Evolutionary conservation across 2,888 invertebrate genomes (phyloP), one percentile per base, ranked within the genome.

Genomic region (Epinotia brunnichana): DNA sequence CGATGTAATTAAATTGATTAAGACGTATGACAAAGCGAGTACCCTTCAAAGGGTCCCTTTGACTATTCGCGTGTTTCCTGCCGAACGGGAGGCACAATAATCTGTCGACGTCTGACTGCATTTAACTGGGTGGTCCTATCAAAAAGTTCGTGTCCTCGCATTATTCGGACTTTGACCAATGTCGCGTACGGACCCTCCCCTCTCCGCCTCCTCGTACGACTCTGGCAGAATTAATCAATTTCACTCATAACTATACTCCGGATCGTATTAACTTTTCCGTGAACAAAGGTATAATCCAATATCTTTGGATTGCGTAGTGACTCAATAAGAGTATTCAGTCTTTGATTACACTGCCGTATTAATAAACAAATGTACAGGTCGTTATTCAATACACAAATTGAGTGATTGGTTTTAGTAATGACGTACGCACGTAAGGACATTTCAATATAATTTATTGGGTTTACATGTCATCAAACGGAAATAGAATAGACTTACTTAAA

Each of bases 141-240:
- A 85, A 89, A 88, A 88, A 88, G 87, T 88, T 85, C 83, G 79
- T 82, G 79, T 81, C 77, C 78, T 76, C 75, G 75, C 75, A 78
- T 78, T 79, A 80, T 81, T 77, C 74, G 76, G 82, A 83, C 87
- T 88, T 87, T 88, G 86, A 88, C 87, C 87, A 84, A 85, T 84
- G 84, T 87, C 85, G 84, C 86, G 84, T 86, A 81, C 74, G 63
- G 68, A 61, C 76, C 72, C 71, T 59, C 64, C 53, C 62, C 15
- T 60, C 66, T 77, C 73, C 77, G 56, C 74, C 76, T 11, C 60
- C 10, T 57, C 59, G 74, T 61, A 21, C 64, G n/a, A 60, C 68
- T 51, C 70, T 53, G 71, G 74, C 77, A 77, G 81, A 86, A 86
- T 85, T 87, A 85, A 88, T 88, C 84, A 87, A 84, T 85, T 85